Conservation (phyloP, 2,888 invertebrate genomes). For the Embidobia sp. region DNA sequence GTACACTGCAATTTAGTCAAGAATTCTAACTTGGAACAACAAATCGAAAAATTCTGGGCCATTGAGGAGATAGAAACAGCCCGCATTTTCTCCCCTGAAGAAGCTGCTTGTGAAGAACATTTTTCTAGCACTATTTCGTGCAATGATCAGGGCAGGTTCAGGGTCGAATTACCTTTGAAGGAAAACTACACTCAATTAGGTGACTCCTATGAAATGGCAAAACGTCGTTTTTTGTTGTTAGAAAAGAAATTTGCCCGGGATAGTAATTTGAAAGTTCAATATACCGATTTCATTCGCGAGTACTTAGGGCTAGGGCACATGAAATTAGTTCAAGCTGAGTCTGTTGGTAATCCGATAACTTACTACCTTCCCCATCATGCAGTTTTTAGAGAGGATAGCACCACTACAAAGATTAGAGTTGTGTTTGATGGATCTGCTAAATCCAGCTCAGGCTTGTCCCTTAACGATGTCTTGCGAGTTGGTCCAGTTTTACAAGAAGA, state of each 20-base stretch:
- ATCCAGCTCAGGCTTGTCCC: constrained; percentile 8
- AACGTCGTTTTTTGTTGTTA: background rate
- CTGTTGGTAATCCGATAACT: background rate
- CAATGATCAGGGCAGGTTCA: constrained; percentile 43
- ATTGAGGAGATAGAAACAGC: constrained; percentile 47
- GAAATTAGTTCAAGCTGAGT: background rate
- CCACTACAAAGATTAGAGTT: constrained; percentile 45
- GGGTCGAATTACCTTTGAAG: constrained; percentile 24
- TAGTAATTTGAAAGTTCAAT: background rate
- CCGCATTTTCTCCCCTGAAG: constrained; percentile 44
- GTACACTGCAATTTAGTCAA: too few species aligned
- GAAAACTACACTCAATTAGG: constrained; percentile 1
- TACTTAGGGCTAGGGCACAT: constrained; percentile 8
- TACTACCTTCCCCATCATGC: constrained; percentile 36
- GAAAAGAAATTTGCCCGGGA: background rate
- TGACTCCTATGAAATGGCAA: background rate
- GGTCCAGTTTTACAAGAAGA: constrained; percentile 16
- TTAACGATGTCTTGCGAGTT: constrained; percentile 21
- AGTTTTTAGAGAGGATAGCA: constrained; percentile 21
- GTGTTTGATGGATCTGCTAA: constrained; percentile 53
- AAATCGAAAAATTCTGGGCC: constrained; percentile 64
- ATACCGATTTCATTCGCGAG: constrained; percentile 2
- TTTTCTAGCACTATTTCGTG: constrained; percentile 32
- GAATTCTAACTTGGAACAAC: constrained; percentile 46
- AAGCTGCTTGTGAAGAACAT: constrained; percentile 61